Conservation (phyloP, 2,797 vertebrate genomes). For the Ciconia nigra region DNA sequence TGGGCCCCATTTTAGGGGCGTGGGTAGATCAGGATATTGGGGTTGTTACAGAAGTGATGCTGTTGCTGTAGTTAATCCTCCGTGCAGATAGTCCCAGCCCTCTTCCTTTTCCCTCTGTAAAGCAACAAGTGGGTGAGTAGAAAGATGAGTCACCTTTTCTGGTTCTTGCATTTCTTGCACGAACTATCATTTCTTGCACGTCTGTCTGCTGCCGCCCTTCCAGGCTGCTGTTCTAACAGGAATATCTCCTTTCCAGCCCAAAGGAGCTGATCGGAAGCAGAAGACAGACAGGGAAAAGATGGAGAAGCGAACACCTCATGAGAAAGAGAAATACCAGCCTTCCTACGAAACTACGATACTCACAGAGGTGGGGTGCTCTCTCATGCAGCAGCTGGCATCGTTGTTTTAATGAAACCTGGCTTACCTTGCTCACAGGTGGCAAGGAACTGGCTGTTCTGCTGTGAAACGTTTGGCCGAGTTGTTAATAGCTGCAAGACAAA, state of each 20-base stretch:
- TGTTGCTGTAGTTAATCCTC: background rate
- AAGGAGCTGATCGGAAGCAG: slow-evolving; percentile 82
- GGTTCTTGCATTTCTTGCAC: background rate
- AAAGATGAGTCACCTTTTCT: background rate
- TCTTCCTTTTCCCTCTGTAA: background rate
- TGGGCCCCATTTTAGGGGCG: background rate
- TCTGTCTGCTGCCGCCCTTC: background rate
- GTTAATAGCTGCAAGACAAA: background rate
- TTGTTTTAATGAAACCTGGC: accelerated
- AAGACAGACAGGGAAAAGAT: slow-evolving; percentile 82
- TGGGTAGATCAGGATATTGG: background rate
- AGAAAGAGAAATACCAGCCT: slow-evolving; percentile 81
- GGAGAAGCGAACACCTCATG: slow-evolving; percentile 79
- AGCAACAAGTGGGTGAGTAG: background rate
- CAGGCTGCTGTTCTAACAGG: background rate
- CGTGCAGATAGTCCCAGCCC: background rate
- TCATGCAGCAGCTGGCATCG: accelerated
- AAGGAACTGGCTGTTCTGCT: background rate
- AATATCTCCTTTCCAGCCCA: slow-evolving; percentile 69
- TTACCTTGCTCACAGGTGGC: background rate
- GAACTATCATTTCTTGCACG: background rate
- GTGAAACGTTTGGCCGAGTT: accelerated
- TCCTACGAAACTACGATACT: slow-evolving; percentile 82
- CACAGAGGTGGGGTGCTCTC: slow-evolving; percentile 70
- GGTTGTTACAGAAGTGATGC: background rate